A percentile compares a stretch with the other conserved stretches of the same genome.
Conservation (phyloP, 2,888 invertebrate species). For the Xylocampa areola region DNA sequence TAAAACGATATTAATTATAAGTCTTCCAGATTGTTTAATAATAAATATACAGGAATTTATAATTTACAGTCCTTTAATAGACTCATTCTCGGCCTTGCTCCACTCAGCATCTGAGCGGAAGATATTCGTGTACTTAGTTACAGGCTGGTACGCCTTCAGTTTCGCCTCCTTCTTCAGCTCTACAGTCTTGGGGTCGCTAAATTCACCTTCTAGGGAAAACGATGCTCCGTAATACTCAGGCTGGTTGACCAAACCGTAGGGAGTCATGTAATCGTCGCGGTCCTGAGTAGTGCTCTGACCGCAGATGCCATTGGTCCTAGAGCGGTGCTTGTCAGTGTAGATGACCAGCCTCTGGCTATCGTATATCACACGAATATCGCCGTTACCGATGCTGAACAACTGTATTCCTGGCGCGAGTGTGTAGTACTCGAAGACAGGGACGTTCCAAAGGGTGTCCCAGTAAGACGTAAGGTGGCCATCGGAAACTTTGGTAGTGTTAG, state of each 20-base stretch:
- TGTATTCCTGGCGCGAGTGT: constrained; percentile 73
- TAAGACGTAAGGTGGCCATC: constrained; percentile 75
- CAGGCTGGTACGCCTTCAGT: constrained; percentile 77
- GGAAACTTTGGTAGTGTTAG: constrained; percentile 79
- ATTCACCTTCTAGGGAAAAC: constrained; percentile 86
- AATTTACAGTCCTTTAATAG: constrained; percentile 16
- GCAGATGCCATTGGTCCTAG: constrained; percentile 91
- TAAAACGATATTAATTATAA: no score
- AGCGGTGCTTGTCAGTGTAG: constrained; percentile 82
- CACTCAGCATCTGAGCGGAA: constrained; percentile 75
- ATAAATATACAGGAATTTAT: not conserved
- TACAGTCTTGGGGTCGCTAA: constrained; percentile 80
- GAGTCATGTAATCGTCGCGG: constrained; percentile 90
- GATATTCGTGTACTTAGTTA: constrained; percentile 67
- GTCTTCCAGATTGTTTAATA: no score
- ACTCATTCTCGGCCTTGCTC: constrained; percentile 52
- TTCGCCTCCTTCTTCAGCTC: constrained; percentile 80
- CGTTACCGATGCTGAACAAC: constrained; percentile 61
- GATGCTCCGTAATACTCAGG: constrained; percentile 89
- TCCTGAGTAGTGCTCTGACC: constrained; percentile 90
- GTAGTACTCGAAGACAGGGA: constrained; percentile 81
- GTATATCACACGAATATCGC: constrained; percentile 85
- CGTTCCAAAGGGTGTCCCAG: constrained; percentile 78
- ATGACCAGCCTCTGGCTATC: constrained; percentile 90
- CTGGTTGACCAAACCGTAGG: constrained; percentile 87